phyloP scores from a whole-genome alignment of 2,113 vertebrate genomes.

The Lutjanus erythropterus region DNA sequence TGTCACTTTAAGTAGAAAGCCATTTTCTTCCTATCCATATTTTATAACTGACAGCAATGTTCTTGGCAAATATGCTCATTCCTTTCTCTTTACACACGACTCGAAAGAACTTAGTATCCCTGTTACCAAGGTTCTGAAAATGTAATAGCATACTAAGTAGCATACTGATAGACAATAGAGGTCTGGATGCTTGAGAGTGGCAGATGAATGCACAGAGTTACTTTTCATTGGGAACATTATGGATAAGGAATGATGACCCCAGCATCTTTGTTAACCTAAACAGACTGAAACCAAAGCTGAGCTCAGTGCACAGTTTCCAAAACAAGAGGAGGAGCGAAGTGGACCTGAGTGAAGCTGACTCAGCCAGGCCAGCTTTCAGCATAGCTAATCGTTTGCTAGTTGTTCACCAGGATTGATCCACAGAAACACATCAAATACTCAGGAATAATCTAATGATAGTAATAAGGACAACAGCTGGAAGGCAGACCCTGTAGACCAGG shows the following conservation, averaged over 20 bases:
- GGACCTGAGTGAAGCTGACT: not conserved
- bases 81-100: not conserved
- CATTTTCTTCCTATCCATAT: not conserved
- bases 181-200: no score
- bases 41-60: constrained; percentile 5
- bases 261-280: not conserved
- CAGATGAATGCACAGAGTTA: no score
- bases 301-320: not conserved
- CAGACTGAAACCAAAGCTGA: not conserved
- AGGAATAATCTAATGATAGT: not conserved
- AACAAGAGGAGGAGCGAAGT: not conserved
- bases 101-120: not conserved
- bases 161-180: not conserved
- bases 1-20: not conserved
- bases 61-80: not conserved
- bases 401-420: not conserved
- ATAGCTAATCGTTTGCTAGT: no score
- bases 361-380: no score
- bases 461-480: not conserved
- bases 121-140: not conserved
- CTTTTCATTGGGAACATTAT: not conserved
- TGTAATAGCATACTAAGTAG: not conserved
- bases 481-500: no score
- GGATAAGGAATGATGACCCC: not conserved
- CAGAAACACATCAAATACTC: not conserved